Conservation (phyloP, 2,113 vertebrate genomes). For the Brachypodius melanocephalos region DNA sequence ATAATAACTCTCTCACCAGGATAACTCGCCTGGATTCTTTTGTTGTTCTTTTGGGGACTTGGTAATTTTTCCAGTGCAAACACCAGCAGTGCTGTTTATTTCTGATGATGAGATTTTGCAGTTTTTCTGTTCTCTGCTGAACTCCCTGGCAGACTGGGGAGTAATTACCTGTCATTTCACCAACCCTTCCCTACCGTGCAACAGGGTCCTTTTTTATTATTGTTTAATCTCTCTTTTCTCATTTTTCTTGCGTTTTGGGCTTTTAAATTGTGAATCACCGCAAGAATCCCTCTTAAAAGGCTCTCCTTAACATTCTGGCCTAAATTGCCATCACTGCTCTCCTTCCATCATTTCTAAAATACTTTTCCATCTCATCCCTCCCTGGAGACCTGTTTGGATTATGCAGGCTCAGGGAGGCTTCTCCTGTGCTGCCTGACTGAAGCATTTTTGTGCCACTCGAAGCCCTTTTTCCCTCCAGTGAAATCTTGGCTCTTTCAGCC, state of each 20-base stretch:
- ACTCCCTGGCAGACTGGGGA: neutral
- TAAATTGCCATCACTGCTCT: neutral
- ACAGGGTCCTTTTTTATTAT: accelerated
- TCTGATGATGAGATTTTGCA: neutral
- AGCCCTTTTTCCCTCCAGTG: neutral
- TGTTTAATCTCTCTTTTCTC: too few species aligned
- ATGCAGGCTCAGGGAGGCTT: neutral
- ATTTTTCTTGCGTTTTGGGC: neutral
- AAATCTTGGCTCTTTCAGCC: neutral
- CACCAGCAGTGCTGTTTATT: neutral
- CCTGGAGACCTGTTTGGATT: neutral
- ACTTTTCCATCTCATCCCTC: neutral
- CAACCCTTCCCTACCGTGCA: neutral
- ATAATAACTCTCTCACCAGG: neutral
- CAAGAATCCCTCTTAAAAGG: neutral
- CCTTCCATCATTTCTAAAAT: neutral
- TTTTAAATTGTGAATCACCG: neutral
- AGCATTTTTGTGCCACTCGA: neutral
- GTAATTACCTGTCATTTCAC: neutral
- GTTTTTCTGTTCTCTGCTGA: neutral
- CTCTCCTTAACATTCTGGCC: neutral
- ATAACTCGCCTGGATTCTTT: neutral
- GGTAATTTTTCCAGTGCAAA: neutral
- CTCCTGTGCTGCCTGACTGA: neutral
- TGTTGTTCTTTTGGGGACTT: neutral